Evolutionary conservation across 2,113 vertebrate species (phyloP), one percentile per base, ranked within the genome.

Genomic region (Elgaria multicarinata): DNA sequence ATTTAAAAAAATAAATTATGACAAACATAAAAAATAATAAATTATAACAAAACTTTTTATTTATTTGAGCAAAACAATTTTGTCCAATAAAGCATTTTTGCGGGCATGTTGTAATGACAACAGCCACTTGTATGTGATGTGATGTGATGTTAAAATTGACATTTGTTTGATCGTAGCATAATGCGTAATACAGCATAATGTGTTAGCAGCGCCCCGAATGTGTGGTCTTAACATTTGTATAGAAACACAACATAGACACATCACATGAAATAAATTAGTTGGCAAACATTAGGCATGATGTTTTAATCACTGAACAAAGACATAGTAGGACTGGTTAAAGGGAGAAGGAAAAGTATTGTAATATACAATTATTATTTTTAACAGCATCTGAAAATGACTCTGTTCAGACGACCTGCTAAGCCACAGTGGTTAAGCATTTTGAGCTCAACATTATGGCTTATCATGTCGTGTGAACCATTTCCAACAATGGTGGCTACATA

Each of bases 41-140:
- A 87, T 84, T 46, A 71, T 97, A 96, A 94, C 96, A 94, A 97
- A 95, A 18, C 74, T 94, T 94, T 95, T 93, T 95, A 97, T 97
- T 95, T 53, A 83, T 76, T 67, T 97, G 93, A 96, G 90, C 95
- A 95, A 96, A 92, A 94, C 91, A 88, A 93, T 96, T 97, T 97
- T 95, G 95, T 95, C 96, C 92, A 97, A 97, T 97, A 97, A 97
- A 97, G 67, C 97, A 97, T 97, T 97, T 97, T 96, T 97, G 92
- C 97, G 96, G 92, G 96, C 96, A 97, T 97, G 96, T 96, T 96
- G 95, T 87, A 94, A 95, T 92, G 93, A 93, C 94, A 95, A 90
- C 86, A 31, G 90, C 92, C 95, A 94, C 83, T 95, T 97, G 93
- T 97, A 96, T 95, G 93, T 97, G 66, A 82, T 82, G 67, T 85